Base-by-base conservation (phyloP, 2,888 invertebrate genomes). In the Drosophila picticornis region DNA sequence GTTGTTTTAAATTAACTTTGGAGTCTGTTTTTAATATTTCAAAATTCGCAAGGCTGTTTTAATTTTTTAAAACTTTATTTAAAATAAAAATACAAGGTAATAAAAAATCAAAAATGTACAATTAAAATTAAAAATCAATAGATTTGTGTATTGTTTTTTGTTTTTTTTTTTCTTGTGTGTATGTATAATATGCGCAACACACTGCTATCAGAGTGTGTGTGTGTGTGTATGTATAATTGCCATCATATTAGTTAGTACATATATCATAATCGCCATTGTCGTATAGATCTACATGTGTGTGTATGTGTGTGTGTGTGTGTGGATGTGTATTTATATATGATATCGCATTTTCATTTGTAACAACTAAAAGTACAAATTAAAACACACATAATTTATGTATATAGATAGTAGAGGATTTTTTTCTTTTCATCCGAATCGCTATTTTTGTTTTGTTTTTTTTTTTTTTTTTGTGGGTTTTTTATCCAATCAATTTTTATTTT, bases 81-180 rank as follows among this genome's bases (percentile, higher is more conserved):
- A 58, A 87, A 87, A 89, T 87, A 81, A 85, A 88, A 87, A 83
- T 85, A 87, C 85, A 89, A 73, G 80, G 75, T 85, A 86, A 80
- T 85, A 83, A 89, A 85, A 89, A 89, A 84, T 80, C 65, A 87
- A 89, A 86, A 85, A 85, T 85, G 81, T 85, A 85, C 88, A 85
- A 22, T 83, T 87, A 86, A 81, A 86, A 83, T 77, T 88, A 86
- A 72, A 84, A 88, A 86, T 85, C 81, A 88, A 81, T 81, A 74
- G 79, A 83, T 86, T 83, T 85, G 77, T 85, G 80, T 72, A 74
- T 72, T 69, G 43, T 64, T 51, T 72, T 51, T 75, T 67, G 46
- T 52, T 3, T 70, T 56, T 65, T 64, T 55, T 11, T 76, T 53
- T 83, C 61, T 59, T 63, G 16, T 76, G 32, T 83, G 38, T 72